Base-by-base conservation (phyloP, 2,113 vertebrate genomes). In the Tragelaphus imberbis region DNA sequence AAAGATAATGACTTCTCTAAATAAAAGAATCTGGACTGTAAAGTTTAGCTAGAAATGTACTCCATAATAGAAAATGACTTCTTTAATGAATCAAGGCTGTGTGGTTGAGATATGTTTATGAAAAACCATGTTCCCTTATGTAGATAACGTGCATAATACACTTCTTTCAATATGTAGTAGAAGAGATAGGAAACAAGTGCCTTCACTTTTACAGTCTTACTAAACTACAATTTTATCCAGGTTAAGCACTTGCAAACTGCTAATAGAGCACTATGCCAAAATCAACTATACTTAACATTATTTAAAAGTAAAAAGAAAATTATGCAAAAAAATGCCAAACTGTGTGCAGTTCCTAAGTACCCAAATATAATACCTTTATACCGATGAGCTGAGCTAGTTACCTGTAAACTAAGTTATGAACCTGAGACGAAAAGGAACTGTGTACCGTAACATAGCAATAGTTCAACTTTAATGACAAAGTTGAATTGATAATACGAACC, bases 391-490 rank as follows among this genome's bases (percentile, higher is more conserved):
- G 33, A 86, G n/a, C 81, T 36, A 79, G 17, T 87, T 33, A 89
- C 77, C 36, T 84, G 51, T 77, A 96, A 94, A 91, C 47, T 82
- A 40, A 92, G 23, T 68, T 87, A 80, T 90, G 94, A 94, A 94
- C 71, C 25, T 86, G n/a, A 91, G 93, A 94, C 4, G 33, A 86
- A 97, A 94, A 97, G 13, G 68, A 40, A 40, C n/a, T 71, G n/a
- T 44, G 49, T 71, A 91, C 7, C 23, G 19, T 17, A 95, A 79
- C n/a, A 91, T 6, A 85, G 40, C n/a, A 98, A 63, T 25, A 59
- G 12, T 56, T 79, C 21, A 84, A 80, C 68, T 94, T 93, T 47
- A 92, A 90, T 84, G 36, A 96, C 59, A 30, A 96, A 75, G 47
- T 47, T 68, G 21, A 90, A 28, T 77, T 95, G 75, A 61, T 68